Conservation (phyloP, 2,113 vertebrate species). For the Saguinus imperator region DNA sequence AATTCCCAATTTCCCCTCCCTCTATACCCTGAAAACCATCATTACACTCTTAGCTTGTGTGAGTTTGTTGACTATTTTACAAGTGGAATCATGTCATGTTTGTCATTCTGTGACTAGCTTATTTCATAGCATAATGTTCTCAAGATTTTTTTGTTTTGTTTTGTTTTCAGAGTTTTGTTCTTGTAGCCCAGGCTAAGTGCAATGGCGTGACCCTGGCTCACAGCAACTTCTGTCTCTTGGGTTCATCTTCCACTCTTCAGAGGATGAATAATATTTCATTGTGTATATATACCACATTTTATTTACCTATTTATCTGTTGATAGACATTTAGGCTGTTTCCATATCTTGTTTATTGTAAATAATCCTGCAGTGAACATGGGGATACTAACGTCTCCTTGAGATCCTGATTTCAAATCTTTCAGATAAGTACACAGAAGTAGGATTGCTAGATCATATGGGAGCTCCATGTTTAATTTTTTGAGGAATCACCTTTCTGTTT, state of each 20-base stretch:
- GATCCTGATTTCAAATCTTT: not conserved
- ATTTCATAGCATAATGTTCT: not conserved
- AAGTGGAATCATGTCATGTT: not conserved
- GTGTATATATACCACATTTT: not conserved
- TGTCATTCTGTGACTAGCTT: not conserved
- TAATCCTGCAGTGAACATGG: not conserved
- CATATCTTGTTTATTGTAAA: not conserved
- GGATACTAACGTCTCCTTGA: not conserved
- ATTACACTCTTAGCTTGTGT: not conserved
- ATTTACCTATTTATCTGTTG: not conserved
- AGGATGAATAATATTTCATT: not conserved
- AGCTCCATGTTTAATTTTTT: not conserved
- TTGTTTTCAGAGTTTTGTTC: too few relatives aligned
- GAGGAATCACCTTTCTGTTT: not conserved
- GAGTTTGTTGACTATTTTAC: not conserved
- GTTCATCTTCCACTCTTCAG: not conserved
- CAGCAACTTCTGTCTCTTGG: too few relatives aligned
- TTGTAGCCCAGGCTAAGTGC: too few relatives aligned
- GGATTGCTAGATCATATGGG: not conserved
- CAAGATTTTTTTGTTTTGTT: not conserved
- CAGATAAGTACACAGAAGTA: not conserved
- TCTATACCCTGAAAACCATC: not conserved
- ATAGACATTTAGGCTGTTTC: not conserved
- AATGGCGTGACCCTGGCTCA: too few relatives aligned
- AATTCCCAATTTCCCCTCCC: not conserved